Evolutionary conservation across 2,888 invertebrate species (phyloP), one percentile per base, ranked within the genome.

Genomic region (Busseola fusca): DNA sequence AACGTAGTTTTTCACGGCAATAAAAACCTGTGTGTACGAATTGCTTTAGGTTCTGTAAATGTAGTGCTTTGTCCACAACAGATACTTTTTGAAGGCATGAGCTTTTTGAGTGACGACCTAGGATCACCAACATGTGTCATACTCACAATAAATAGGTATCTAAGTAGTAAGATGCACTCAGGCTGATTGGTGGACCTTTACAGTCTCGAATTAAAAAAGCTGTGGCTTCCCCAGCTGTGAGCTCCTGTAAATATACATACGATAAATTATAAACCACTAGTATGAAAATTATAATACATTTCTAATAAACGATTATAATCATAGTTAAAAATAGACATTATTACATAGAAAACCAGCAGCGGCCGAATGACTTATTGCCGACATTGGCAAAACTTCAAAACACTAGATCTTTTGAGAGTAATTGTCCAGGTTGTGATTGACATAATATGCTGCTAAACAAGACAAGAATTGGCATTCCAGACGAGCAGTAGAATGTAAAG

Each of bases 341-440:
- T 7, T 34, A 57, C 27, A 50, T 42, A 9, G 57, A 66, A 72
- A 64, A 45, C 4, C 18, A 14, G 18, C 18, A 65, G 54, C 40
- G 1, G 21, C 9, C n/a, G 3, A 37, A 6, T 59, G 16, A 80
- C 64, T 54, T 57, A 75, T 66, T n/a, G 5, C 34, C 34, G 7
- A 25, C 50, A 45, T 80, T 79, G 79, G 79, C 79, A 69, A 73
- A 48, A 16, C 34, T 54, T 76, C 81, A 75, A 1, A 34, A 56
- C 54, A 60, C 27, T 74, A 63, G 50, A 62, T 67, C 2, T 58
- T 60, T 65, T 12, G 1, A 50, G 40, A 76, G 54, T 64, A 48
- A 76, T 60, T 16, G 59, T 50, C 18, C 12, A 37, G 25, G 57
- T 21, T 59, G 34, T 27, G 50, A 21, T 10, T 64, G 67, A 66